Percentiles rank a stretch among this genome's conserved stretches.
phyloP scores from a whole-genome alignment of 92 coral and sea anemone species.

The Porites evermanni region DNA sequence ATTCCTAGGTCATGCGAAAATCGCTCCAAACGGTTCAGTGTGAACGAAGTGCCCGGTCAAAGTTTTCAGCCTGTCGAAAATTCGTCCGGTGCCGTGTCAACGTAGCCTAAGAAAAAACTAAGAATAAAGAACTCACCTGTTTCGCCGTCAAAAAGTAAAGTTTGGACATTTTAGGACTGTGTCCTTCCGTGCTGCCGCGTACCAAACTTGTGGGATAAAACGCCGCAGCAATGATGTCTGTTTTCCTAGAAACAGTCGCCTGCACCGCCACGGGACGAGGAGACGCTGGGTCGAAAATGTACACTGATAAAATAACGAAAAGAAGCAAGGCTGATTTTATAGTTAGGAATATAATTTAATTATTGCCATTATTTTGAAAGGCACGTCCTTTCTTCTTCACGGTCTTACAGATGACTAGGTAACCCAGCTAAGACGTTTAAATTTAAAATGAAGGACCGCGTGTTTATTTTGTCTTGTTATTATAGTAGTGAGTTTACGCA shows the following conservation, averaged over 20 bases:
- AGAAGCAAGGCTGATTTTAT: not conserved
- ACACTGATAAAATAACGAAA: slow-evolving; percentile 60
- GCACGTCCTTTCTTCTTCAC: not conserved
- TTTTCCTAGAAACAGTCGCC: slow-evolving; percentile 55
- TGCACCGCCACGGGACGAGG: slow-evolving; percentile 89
- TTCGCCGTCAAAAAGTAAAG: slow-evolving; percentile 73
- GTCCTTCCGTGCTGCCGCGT: slow-evolving; percentile 31
- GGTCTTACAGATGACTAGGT: no score
- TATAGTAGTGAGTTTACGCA: no score
- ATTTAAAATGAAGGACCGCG: no score
- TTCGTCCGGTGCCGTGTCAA: no score
- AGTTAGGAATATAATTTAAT: not conserved
- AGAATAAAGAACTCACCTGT: slow-evolving; percentile 62
- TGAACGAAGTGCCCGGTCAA: no score
- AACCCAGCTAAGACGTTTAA: no score
- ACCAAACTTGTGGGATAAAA: slow-evolving; percentile 65
- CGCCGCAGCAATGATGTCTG: slow-evolving; percentile 68
- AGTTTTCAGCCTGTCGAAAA: no score
- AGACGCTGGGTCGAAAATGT: slow-evolving; percentile 89
- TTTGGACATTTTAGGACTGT: slow-evolving; percentile 68
- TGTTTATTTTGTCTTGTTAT: no score
- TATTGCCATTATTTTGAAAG: not conserved
- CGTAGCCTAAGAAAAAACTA: no score
- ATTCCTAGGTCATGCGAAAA: no score
- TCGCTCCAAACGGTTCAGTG: no score